These are phyloP conservation scores for Elgaria multicarinata DNA, from an alignment of 2,113 vertebrate species.

Conservation along the genomic window DNA sequence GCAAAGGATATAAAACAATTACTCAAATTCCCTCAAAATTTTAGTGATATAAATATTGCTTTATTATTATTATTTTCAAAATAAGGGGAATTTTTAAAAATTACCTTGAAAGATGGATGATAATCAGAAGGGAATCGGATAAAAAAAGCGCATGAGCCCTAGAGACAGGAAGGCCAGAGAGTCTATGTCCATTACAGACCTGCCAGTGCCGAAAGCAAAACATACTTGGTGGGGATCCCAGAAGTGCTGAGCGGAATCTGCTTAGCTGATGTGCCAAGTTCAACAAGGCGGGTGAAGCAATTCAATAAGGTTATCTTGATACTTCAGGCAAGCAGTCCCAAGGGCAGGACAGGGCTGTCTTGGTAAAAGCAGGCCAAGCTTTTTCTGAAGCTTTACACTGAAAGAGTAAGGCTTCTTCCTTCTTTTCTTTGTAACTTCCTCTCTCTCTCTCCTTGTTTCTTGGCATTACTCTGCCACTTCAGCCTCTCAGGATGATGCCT, in stretches of 20 bases:
- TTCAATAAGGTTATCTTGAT: constrained; percentile 26
- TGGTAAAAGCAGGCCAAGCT: constrained; percentile 27
- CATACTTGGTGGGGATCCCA: constrained; percentile 33
- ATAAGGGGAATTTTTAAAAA: constrained; percentile 4
- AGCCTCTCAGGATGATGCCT: background rate
- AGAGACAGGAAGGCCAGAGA: constrained; percentile 3
- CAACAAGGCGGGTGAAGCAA: constrained; percentile 25
- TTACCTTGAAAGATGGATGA: constrained; percentile 5
- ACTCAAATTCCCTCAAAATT: constrained; percentile 57
- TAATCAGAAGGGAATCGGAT: constrained; percentile 23
- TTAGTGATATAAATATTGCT: constrained; percentile 29
- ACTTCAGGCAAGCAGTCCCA: constrained; percentile 7
- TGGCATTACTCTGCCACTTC: constrained; percentile 12
- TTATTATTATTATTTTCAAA: background rate
- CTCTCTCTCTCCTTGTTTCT: background rate
- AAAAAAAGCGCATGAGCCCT: background rate
- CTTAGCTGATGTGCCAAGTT: constrained; percentile 41
- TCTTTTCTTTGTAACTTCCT: background rate
- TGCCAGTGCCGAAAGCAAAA: constrained; percentile 21
- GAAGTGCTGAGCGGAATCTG: constrained; percentile 15
- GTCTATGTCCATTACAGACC: constrained; percentile 18
- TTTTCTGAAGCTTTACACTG: constrained; percentile 34
- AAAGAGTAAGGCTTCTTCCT: too few relatives aligned
- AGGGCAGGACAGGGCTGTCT: constrained; percentile 14
- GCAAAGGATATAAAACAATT: constrained; percentile 70